These are phyloP conservation scores for Tiaroga cobitis DNA, from an alignment of 2,797 vertebrate species.

Conservation along the genomic window DNA sequence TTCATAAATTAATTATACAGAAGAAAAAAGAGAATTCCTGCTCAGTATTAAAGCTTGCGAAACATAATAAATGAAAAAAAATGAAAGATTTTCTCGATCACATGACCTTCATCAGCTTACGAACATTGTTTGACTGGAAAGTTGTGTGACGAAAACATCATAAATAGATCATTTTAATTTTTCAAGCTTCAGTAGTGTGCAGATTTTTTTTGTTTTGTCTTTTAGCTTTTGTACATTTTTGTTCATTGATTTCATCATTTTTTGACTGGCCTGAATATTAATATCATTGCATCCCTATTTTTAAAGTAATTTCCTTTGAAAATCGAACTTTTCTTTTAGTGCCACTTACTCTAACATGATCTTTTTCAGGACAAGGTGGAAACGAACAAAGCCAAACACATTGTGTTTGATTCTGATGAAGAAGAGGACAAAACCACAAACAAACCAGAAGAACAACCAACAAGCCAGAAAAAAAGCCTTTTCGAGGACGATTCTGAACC, in stretches of 20 bases:
- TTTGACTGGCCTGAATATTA: background rate
- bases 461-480: slow-evolving; percentile 51
- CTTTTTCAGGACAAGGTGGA: slow-evolving; percentile 76
- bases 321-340: background rate
- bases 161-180: background rate
- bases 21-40: background rate
- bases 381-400: slow-evolving; percentile 79
- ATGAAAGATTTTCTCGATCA: background rate
- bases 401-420: slow-evolving; percentile 85
- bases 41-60: background rate
- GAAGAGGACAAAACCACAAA: slow-evolving; percentile 65
- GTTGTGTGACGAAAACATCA: background rate
- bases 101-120: background rate
- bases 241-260: background rate
- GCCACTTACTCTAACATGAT: background rate
- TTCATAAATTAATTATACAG: background rate
- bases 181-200: background rate
- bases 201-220: background rate
- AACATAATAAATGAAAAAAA: background rate
- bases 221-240: background rate
- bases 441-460: background rate
- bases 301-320: background rate
- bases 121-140: background rate
- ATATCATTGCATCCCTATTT: background rate
- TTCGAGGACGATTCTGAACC: slow-evolving; percentile 58